Percentiles rank a stretch among this genome's conserved stretches.
Evolutionary conservation across 2,113 vertebrate genomes (phyloP).

Genomic region (Pangasianodon gigas): DNA sequence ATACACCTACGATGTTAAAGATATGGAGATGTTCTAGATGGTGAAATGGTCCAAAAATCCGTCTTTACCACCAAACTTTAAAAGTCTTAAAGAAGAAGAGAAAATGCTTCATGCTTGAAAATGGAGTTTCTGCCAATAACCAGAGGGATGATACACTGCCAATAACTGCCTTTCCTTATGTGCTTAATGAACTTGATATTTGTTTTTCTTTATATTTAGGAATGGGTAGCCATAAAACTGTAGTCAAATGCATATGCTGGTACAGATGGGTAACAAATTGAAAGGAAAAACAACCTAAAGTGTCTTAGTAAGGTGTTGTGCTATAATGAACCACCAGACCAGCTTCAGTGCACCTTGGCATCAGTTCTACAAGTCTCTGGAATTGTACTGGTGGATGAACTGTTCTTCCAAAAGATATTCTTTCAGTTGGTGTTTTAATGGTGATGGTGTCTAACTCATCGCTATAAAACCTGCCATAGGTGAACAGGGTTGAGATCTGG

Average conservation of each 20-base stretch:
- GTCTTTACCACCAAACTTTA: neutral
- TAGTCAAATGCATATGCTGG: conserved; percentile 12
- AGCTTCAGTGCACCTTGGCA: neutral
- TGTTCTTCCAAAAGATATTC: neutral
- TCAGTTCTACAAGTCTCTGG: neutral
- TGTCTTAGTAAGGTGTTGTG: neutral
- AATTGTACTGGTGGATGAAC: neutral
- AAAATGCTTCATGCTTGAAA: neutral
- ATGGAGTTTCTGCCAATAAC: neutral
- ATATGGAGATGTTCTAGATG: neutral
- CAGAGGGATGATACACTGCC: neutral
- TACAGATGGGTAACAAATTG: conserved; percentile 1
- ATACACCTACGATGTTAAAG: neutral
- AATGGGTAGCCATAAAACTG: neutral
- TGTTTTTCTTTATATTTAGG: conserved; percentile 10
- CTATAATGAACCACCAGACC: neutral
- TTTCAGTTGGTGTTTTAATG: neutral
- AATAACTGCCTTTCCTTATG: conserved; percentile 4
- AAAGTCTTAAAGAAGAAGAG: neutral
- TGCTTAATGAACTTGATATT: conserved; percentile 19
- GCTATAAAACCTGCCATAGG: neutral
- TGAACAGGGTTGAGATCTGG: neutral
- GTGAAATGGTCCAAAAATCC: neutral
- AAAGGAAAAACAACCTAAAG: neutral
- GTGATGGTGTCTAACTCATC: neutral